Evolutionary conservation across 2,888 invertebrate genomes (phyloP).

Genomic region (Pycnomerus fuliginosus): DNA sequence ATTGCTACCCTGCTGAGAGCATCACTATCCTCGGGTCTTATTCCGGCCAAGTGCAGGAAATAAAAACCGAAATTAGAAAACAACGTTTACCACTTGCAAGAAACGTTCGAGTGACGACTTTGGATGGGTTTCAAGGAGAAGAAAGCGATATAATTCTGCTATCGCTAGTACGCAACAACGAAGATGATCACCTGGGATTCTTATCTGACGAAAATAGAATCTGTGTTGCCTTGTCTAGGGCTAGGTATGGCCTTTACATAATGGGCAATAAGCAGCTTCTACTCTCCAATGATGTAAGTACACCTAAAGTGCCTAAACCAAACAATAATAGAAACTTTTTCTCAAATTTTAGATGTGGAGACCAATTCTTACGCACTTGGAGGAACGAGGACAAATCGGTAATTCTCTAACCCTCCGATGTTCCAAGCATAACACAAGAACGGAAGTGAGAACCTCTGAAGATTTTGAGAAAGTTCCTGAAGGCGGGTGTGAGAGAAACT

Average conservation of each 20-base stretch:
- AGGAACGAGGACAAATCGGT: constrained; percentile 58
- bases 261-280: too few species aligned
- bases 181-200: constrained; percentile 68
- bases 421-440: constrained; percentile 55
- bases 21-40: constrained; percentile 76
- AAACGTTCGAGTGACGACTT: constrained; percentile 63
- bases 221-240: constrained; percentile 77
- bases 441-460: constrained; percentile 44
- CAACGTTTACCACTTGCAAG: constrained; percentile 42
- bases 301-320: too few species aligned
- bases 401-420: constrained; percentile 55
- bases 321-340: too few species aligned
- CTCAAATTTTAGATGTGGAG: too few species aligned
- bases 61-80: constrained; percentile 54
- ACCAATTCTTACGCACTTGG: constrained; percentile 55
- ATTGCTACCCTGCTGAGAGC: constrained; percentile 60
- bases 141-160: constrained; percentile 77
- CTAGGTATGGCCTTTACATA: constrained; percentile 68
- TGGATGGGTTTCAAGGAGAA: constrained; percentile 82
- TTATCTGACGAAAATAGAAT: constrained; percentile 68
- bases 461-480: constrained; percentile 58
- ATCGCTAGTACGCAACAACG: constrained; percentile 76
- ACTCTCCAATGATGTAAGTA: too few species aligned
- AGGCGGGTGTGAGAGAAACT: constrained; percentile 63
- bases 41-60: constrained; percentile 65